Conservation (phyloP, 2,797 vertebrate genomes). For the Champsocephalus gunnari region DNA sequence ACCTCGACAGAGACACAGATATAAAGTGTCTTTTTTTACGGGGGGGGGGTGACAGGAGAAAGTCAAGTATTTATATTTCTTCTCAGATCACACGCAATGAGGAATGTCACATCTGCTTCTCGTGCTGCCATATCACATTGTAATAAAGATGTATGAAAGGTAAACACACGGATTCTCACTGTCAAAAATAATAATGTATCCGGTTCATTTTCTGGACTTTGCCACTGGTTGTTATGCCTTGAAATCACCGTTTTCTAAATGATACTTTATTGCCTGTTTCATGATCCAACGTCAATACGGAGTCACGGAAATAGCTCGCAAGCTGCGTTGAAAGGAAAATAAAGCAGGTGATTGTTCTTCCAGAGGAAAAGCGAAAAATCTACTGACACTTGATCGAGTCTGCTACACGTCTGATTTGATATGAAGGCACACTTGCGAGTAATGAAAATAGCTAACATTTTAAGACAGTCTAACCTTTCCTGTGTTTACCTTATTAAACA, state of each 20-base stretch:
- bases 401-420: slow-evolving; percentile 66
- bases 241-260: slow-evolving; percentile 1
- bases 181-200: slow-evolving; percentile 1
- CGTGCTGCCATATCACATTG: slow-evolving; percentile 17
- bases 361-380: slow-evolving; percentile 38
- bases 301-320: slow-evolving; percentile 4
- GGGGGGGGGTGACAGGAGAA: slow-evolving; percentile 15
- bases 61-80: slow-evolving; percentile 12
- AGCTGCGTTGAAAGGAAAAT: slow-evolving; percentile 20
- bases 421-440: slow-evolving; percentile 61
- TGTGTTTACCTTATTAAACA: slow-evolving; percentile 85
- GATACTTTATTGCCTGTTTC: slow-evolving; percentile 15
- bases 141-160: slow-evolving; percentile 5
- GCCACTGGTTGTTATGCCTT: neutral
- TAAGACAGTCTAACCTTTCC: slow-evolving; percentile 87
- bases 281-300: slow-evolving; percentile 15
- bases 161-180: slow-evolving; percentile 10
- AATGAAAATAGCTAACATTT: slow-evolving; percentile 85
- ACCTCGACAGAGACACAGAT: slow-evolving; percentile 58
- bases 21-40: slow-evolving; percentile 9
- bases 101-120: slow-evolving; percentile 48
- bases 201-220: neutral
- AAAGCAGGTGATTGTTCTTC: slow-evolving; percentile 30
- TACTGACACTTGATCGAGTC: slow-evolving; percentile 63
- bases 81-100: slow-evolving; percentile 56